These are phyloP conservation scores for Ectemnius lituratus DNA, from an alignment of 2,888 invertebrate genomes.

Conservation along the genomic window DNA sequence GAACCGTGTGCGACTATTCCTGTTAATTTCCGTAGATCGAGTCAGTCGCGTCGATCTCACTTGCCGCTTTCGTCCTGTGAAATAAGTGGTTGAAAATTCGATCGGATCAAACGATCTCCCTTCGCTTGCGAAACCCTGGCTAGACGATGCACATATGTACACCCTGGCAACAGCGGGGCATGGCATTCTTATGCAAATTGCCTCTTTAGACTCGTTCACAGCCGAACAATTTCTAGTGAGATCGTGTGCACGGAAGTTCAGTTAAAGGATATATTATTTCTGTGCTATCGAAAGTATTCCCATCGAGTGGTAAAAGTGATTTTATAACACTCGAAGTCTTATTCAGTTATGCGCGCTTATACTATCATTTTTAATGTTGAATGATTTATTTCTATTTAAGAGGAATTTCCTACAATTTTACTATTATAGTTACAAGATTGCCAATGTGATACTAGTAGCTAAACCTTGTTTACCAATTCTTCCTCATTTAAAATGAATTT, in stretches of 20 bases:
- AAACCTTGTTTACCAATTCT: too few relatives aligned
- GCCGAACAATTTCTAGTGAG: slow-evolving; percentile 27
- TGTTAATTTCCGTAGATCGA: slow-evolving; percentile 21
- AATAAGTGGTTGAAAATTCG: slow-evolving; percentile 31
- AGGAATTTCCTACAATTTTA: too few relatives aligned
- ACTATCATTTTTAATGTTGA: too few relatives aligned
- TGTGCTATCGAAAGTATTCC: too few relatives aligned
- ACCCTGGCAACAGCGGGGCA: neutral
- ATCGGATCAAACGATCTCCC: slow-evolving; percentile 14
- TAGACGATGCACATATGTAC: neutral
- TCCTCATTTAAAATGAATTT: too few relatives aligned
- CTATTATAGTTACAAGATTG: too few relatives aligned
- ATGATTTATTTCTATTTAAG: too few relatives aligned
- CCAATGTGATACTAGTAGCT: too few relatives aligned
- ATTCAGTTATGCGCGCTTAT: too few relatives aligned
- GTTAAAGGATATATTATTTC: too few relatives aligned
- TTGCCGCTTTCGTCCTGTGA: slow-evolving; percentile 10
- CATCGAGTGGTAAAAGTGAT: too few relatives aligned
- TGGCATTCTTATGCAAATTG: slow-evolving; percentile 41
- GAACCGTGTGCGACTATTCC: slow-evolving; percentile 17
- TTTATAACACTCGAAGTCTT: too few relatives aligned
- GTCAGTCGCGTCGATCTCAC: neutral
- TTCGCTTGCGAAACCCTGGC: slow-evolving; percentile 21
- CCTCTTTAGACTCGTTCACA: slow-evolving; percentile 8
- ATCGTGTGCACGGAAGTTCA: slow-evolving; percentile 30